A percentile compares a stretch with the other conserved stretches of the same genome.
These are phyloP conservation scores for Anastrepha obliqua DNA, from an alignment of 1,140 invertebrate species.

Conservation along the genomic window DNA sequence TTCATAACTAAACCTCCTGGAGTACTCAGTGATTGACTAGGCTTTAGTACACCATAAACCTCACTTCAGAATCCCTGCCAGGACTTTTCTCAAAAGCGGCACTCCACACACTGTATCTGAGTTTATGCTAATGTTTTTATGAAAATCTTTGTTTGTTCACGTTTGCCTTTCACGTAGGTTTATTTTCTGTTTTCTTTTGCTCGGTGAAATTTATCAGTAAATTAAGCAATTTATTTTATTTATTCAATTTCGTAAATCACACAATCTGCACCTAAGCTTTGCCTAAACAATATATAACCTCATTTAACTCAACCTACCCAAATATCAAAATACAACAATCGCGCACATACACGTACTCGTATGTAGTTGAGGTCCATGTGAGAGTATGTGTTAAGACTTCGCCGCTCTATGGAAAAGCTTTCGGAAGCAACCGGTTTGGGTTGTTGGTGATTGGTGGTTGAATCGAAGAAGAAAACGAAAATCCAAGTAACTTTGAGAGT, in stretches of 20 bases:
- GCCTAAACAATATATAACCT: not conserved
- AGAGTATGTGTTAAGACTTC: not conserved
- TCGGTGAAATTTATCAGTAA: constrained; percentile 71
- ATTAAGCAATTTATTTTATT: constrained; percentile 74
- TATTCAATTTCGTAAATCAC: constrained; percentile 74
- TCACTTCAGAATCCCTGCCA: too few relatives aligned
- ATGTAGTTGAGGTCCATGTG: not conserved
- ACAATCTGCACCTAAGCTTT: constrained; percentile 59
- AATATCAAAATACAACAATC: not conserved
- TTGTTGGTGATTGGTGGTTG: not conserved
- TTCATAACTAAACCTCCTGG: too few relatives aligned
- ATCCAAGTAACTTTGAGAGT: constrained; percentile 3
- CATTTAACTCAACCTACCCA: not conserved
- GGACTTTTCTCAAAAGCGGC: too few relatives aligned
- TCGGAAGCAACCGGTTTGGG: not conserved
- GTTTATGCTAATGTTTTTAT: not conserved
- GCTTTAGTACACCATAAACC: too few relatives aligned
- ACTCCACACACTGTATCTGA: not conserved
- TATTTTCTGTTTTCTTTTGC: not conserved
- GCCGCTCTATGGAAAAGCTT: not conserved
- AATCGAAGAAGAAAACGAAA: not conserved
- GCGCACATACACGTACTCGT: not conserved
- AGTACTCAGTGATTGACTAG: too few relatives aligned
- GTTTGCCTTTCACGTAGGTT: not conserved
- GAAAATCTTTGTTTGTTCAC: not conserved